Base-by-base conservation (phyloP, 2,888 invertebrate genomes). In the Clunio marinus region DNA sequence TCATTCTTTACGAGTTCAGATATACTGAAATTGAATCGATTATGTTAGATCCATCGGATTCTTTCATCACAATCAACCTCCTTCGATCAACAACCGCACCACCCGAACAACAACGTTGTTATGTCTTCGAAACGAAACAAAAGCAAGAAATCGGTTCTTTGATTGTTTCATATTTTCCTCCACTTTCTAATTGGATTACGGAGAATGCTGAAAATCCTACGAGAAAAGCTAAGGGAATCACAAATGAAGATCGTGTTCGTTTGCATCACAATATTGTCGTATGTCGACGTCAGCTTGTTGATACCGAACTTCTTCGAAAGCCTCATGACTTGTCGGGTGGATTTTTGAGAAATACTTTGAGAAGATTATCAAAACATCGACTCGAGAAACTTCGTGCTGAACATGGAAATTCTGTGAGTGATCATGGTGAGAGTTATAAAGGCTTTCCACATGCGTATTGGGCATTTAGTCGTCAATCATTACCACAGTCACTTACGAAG, bases 81-180 rank as follows among this genome's bases (percentile, higher is more conserved):
- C 86, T 91, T 71, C 85, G 92, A 70, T 68, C 69, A 73, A 73
- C 71, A 71, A 15, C 32, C 2, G 71, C 70, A 69, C 60, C 75
- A 70, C 70, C 75, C 17, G 77, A 78, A 32, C 72, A 75, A 32
- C 88, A 88, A 75, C 91, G 92, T 74, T 95, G 94, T 79, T 95
- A 94, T 77, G 95, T 96, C 17, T 91, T 96, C 74, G 96, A 96
- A 77, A 94, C 94, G 0, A 79, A 85, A 0, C 91, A 93, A 74
- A 94, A 95, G 77, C 87, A 89, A 73, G 96, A 96, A 80, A 93
- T 96, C 59, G 96, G 94, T 0, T 91, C 92, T 74, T 80, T 96
- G 57, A 93, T 96, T 75, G 92, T 94, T 5, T 92, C 93, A 41
- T 96, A 96, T 77, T 93, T 89, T 73, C 93, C 95, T 0, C 82